Conservation (phyloP, 2,888 invertebrate genomes). For the Chloroclysta siterata region DNA sequence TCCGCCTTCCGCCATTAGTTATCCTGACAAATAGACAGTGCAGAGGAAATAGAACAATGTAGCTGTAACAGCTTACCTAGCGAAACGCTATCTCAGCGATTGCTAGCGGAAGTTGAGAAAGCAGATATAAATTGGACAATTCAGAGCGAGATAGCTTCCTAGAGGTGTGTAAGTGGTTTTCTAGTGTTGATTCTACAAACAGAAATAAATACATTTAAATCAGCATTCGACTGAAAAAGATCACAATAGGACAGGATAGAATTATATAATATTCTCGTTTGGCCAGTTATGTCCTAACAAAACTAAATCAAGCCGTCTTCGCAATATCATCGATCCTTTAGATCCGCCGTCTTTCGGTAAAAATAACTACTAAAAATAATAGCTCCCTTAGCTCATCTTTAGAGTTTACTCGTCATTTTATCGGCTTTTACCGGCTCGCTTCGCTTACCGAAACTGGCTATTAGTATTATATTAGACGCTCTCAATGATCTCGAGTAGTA, state of each 20-base stretch:
- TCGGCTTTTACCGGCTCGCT: background rate
- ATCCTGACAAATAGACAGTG: constrained; percentile 37
- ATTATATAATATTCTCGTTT: no score
- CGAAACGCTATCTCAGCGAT: constrained; percentile 33
- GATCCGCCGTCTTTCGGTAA: no score
- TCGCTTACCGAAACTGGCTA: background rate
- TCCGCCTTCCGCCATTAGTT: constrained; percentile 28
- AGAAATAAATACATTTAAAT: no score
- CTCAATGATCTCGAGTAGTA: no score
- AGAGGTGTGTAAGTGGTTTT: constrained; percentile 37
- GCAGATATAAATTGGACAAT: constrained; percentile 46
- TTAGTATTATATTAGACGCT: no score
- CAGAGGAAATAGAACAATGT: constrained; percentile 37
- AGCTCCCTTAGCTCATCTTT: no score
- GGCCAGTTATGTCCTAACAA: background rate
- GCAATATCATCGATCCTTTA: no score
- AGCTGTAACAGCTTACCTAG: constrained; percentile 27
- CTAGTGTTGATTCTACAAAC: background rate
- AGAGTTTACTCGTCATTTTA: no score
- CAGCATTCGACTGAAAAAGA: no score
- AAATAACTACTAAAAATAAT: no score
- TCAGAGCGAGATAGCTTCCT: constrained; percentile 55
- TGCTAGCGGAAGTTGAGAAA: constrained; percentile 30
- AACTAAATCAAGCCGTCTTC: background rate
- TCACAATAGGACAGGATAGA: no score